Percentiles rank a stretch among this genome's conserved stretches.
phyloP scores from a whole-genome alignment of 1,140 invertebrate species.

The Dolichoris vasculosae region DNA sequence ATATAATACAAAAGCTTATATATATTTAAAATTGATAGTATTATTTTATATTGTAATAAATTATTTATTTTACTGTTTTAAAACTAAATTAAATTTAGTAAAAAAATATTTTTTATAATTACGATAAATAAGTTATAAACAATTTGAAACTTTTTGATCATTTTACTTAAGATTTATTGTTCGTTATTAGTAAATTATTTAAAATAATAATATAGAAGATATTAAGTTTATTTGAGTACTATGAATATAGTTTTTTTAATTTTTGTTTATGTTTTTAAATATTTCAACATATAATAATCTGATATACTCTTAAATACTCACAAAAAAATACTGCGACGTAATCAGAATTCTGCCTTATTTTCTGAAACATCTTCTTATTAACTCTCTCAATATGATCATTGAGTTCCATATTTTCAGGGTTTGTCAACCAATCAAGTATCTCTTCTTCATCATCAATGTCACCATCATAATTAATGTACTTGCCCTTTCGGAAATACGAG shows the following conservation, averaged over 20 bases:
- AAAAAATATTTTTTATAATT: not conserved
- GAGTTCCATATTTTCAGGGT: constrained; percentile 95
- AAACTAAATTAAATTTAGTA: constrained; percentile 15
- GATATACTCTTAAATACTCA: constrained; percentile 76
- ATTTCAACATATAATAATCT: not conserved
- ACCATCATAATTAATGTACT: constrained; percentile 93
- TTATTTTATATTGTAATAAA: not conserved
- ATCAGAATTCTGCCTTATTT: constrained; percentile 91
- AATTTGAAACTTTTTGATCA: too few species aligned
- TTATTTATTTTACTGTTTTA: not conserved
- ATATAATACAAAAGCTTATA: too few species aligned
- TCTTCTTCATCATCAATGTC: constrained; percentile 96
- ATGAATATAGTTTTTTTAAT: constrained; percentile 16
- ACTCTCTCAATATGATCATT: constrained; percentile 95
- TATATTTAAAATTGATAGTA: too few species aligned
- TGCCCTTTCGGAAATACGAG: constrained; percentile 92
- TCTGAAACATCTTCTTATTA: constrained; percentile 94
- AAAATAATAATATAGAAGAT: too few species aligned
- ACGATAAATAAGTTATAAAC: too few species aligned
- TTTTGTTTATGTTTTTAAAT: not conserved
- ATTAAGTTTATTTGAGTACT: not conserved
- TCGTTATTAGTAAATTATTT: too few species aligned
- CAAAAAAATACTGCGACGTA: constrained; percentile 97
- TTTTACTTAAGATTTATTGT: too few species aligned
- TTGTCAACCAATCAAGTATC: constrained; percentile 93